Base-by-base conservation (phyloP, 2,797 vertebrate species). In the Muraenolepis orangiensis region DNA sequence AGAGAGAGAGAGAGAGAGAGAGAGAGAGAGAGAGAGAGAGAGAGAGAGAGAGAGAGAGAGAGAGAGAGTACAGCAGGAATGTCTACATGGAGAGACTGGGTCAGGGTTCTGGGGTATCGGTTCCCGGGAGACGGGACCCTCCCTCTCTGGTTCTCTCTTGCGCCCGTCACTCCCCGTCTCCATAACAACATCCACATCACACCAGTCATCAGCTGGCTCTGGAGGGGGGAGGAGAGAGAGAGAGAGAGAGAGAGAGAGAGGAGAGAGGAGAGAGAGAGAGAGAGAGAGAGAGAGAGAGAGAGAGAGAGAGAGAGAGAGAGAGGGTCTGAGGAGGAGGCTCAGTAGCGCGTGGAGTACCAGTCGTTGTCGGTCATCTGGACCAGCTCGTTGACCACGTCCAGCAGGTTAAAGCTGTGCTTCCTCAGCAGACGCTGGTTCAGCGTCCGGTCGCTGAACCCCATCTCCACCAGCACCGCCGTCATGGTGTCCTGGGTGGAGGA, bases 361-460 rank as follows among this genome's bases (percentile, higher is more conserved):
- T 97, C 95, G 26, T 95, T 93, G 85, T 95, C 94, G 23, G 88
- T 95, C 90, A 96, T 89, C 78, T 96, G 95, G 57, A 98, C 94
- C 28, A 98, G 92, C 80, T 98, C 96, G 0, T 96, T 97, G 29
- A 98, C 95, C 80, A 97, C 97, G 7, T 96, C 95, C 84, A 96
- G 90, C 83, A 98, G 93, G 67, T 96, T 97, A 84, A 93, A 94
- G 87, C 93, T 94, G 91, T 98, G 94, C 78, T 96, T 97, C 88
- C 90, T 94, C 82, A 98, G 92, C 82, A 98, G 92, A 0, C 79
- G 75, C 80, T 96, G 88, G 89, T 98, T 98, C 64, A 98, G 88
- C 11, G 94, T 90, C 67, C 93, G 91, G 87, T 98, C 95, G n/a
- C 95, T 95, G 72, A 98, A 98, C 28, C 97, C 97, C 97, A 98